phyloP scores from a whole-genome alignment of 2,888 invertebrate genomes.

The Blomia tropicalis region DNA sequence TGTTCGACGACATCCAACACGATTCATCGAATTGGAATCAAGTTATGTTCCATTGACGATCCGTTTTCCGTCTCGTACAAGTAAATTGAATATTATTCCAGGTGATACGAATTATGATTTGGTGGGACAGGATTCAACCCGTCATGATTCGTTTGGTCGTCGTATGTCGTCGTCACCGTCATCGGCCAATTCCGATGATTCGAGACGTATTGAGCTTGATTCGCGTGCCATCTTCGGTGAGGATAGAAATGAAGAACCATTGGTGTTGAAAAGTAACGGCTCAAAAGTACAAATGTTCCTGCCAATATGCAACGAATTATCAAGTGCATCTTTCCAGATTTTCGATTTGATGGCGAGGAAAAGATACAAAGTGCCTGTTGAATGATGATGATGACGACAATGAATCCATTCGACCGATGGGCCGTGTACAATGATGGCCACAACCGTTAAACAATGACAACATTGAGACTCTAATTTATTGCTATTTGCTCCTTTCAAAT shows the following conservation, averaged over 20 bases:
- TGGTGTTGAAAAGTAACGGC: neutral
- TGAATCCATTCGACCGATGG: no score
- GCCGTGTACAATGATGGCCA: no score
- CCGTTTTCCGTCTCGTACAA: slow-evolving; percentile 1
- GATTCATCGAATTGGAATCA: slow-evolving; percentile 7
- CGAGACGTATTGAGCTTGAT: neutral
- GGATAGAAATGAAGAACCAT: neutral
- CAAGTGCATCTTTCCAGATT: slow-evolving; percentile 17
- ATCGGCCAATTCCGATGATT: neutral
- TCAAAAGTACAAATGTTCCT: neutral
- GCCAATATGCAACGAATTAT: slow-evolving; percentile 12
- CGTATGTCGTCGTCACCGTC: neutral
- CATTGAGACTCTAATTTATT: no score
- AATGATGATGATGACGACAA: neutral
- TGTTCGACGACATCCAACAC: neutral
- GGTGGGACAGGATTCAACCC: slow-evolving; percentile 9
- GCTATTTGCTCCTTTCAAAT: no score
- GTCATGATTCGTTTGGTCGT: slow-evolving; percentile 2
- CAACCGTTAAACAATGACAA: no score
- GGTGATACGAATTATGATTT: neutral
- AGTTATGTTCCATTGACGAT: slow-evolving; percentile 11
- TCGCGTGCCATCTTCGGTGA: neutral
- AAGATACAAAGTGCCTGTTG: slow-evolving; percentile 12
- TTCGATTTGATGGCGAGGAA: slow-evolving; percentile 4
- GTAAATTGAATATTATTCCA: neutral